Evolutionary conservation across 2,888 invertebrate genomes (phyloP), one percentile per base, ranked within the genome.

Genomic region (Amphipoea lucens): DNA sequence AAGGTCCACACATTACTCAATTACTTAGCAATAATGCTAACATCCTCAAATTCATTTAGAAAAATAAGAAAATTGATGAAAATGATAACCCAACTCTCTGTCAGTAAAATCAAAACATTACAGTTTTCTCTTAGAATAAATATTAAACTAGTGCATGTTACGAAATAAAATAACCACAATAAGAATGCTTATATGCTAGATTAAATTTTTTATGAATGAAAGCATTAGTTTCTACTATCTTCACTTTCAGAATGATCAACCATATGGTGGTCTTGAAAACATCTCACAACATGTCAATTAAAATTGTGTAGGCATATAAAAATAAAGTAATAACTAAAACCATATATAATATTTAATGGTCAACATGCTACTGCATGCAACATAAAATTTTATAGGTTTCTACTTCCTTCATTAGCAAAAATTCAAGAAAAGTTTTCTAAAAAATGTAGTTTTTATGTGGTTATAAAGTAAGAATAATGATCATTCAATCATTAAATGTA

Each of bases 301-400:
- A 51, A 63, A 68, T 70, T 54, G 7, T 54, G 4, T 51, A 17
- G 2, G 0, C 45, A 20, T 23, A 20, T 29, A 23, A 29, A 79
- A 65, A 23, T 40, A 48, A 40, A 69, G 23, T 62, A 45, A 72
- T 74, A 65, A 70, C 14, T 73, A 23, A 54, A 74, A 36, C 45
- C 51, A 77, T 63, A 57, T 20, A 54, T 4, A 45, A 72, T 54
- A n/a, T 76, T 54, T 81, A 54, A 81, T 74, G 45, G 29, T 60
- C 65, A 74, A 72, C 74, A 66, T 63, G 66, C 23, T 23, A 68
- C 54, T 62, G 42, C 40, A 63, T 48, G 57, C 29, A 63, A 54
- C 74, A 77, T 84, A 74, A 82, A 74, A 42, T 23, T 78, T 84
- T 78, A 84, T 82, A 36, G 78, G 17, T 76, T 67, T 74, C n/a